Evolutionary conservation across 2,113 vertebrate species (phyloP).

Genomic region (Bos indicus): DNA sequence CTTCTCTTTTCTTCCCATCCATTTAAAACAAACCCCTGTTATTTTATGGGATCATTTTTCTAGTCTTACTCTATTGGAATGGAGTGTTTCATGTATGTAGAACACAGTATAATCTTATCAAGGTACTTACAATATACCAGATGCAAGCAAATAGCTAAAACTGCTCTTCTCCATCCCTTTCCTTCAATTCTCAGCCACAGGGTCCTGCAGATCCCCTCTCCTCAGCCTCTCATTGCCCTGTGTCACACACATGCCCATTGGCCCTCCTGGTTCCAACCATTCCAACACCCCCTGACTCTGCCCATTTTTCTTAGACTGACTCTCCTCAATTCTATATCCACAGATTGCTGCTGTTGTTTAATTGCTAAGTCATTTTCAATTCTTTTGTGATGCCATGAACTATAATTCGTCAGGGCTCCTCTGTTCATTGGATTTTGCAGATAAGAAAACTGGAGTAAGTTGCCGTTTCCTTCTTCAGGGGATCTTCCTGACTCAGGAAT

Average conservation of each 20-base stretch:
- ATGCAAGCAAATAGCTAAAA: neutral
- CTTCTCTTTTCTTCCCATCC: neutral
- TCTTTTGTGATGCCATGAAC: neutral
- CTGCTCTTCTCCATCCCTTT: neutral
- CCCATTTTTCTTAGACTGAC: neutral
- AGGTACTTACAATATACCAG: neutral
- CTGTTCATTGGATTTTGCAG: neutral
- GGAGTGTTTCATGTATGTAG: neutral
- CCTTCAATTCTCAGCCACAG: neutral
- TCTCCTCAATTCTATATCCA: neutral
- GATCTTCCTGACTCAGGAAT: neutral
- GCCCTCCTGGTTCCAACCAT: neutral
- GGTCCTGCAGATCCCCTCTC: neutral
- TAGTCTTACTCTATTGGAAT: neutral
- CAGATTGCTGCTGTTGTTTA: neutral
- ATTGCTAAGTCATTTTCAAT: neutral
- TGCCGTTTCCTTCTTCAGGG: neutral
- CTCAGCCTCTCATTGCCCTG: neutral
- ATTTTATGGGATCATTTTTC: neutral
- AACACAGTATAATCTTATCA: neutral
- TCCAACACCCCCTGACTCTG: neutral
- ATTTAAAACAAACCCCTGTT: neutral
- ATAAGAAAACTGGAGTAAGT: neutral
- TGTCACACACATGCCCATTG: neutral
- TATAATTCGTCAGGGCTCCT: neutral